Conservation (phyloP, 2,113 vertebrate species). For the Epinephelus fuscoguttatus region DNA sequence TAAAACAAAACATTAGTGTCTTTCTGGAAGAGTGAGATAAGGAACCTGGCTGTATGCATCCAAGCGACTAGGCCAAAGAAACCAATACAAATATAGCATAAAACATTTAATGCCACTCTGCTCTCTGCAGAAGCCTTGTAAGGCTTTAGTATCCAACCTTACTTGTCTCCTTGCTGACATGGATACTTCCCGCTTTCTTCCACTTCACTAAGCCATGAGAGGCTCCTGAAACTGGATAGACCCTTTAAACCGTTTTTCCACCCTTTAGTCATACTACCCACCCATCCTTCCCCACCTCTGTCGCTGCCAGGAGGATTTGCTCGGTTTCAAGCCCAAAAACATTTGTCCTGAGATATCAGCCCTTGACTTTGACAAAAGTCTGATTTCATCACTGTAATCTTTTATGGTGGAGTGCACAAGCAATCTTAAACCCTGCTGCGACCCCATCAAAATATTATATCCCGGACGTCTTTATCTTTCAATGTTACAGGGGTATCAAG, state of each 20-base stretch:
- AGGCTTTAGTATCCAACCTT: slow-evolving; percentile 10
- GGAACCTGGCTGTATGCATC: background rate
- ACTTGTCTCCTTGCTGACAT: slow-evolving; percentile 79
- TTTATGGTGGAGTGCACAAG: slow-evolving; percentile 13
- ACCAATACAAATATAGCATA: slow-evolving; percentile 15
- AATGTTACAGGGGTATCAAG: slow-evolving; percentile 32
- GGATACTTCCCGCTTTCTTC: slow-evolving; percentile 80
- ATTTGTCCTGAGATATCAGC: slow-evolving; percentile 63
- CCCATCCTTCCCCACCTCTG: slow-evolving; percentile 46
- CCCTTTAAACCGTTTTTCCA: slow-evolving; percentile 64
- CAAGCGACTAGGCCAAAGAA: slow-evolving; percentile 9
- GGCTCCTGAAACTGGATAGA: slow-evolving; percentile 79
- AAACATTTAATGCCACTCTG: slow-evolving; percentile 12
- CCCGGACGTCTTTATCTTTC: slow-evolving; percentile 48
- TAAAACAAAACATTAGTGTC: slow-evolving; percentile 1
- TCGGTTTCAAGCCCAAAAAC: slow-evolving; percentile 51
- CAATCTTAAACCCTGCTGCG: slow-evolving; percentile 18
- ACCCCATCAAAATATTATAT: slow-evolving; percentile 31
- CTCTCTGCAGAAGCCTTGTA: slow-evolving; percentile 23
- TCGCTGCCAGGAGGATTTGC: slow-evolving; percentile 57
- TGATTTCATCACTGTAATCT: slow-evolving; percentile 59
- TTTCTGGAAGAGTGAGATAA: slow-evolving; percentile 17
- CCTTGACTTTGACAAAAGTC: slow-evolving; percentile 46
- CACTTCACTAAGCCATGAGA: slow-evolving; percentile 72
- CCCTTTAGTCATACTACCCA: slow-evolving; percentile 68